Percentiles rank a stretch among this genome's conserved stretches.
Conservation (phyloP, 2,797 vertebrate genomes). For the Erithacus rubecula region DNA sequence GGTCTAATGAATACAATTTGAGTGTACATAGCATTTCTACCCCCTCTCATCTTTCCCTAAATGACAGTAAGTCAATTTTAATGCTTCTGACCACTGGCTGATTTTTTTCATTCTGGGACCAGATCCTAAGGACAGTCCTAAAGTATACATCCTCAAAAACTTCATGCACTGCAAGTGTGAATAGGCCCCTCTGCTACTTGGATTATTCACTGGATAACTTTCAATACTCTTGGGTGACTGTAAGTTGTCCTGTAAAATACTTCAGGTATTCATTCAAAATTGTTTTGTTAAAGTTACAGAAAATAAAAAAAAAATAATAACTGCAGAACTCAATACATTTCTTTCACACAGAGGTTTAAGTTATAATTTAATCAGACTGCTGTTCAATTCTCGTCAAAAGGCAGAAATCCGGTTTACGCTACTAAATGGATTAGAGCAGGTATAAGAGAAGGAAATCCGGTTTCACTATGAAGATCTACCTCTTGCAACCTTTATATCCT, state of each 20-base stretch:
- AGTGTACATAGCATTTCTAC: neutral
- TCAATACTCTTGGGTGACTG: neutral
- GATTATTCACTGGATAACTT: neutral
- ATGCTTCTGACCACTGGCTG: neutral
- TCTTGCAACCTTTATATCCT: neutral
- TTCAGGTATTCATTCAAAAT: neutral
- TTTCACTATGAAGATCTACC: neutral
- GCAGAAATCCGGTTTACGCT: neutral
- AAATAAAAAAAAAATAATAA: neutral
- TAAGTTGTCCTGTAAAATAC: neutral
- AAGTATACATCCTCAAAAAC: neutral
- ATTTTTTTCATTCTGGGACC: neutral
- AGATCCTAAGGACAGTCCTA: neutral
- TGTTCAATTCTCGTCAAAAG: slow-evolving; percentile 25
- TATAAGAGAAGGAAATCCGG: neutral
- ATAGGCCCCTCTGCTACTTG: neutral
- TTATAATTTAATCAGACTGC: neutral
- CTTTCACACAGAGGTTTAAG: neutral
- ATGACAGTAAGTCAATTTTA: fast-evolving
- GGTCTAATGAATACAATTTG: neutral
- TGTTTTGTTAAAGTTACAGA: neutral
- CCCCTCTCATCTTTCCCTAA: neutral
- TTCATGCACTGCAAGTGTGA: neutral
- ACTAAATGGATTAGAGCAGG: neutral
- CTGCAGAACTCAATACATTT: slow-evolving; percentile 9